These are phyloP conservation scores for Ormia ochracea DNA, from an alignment of 2,888 invertebrate species.

Conservation along the genomic window DNA sequence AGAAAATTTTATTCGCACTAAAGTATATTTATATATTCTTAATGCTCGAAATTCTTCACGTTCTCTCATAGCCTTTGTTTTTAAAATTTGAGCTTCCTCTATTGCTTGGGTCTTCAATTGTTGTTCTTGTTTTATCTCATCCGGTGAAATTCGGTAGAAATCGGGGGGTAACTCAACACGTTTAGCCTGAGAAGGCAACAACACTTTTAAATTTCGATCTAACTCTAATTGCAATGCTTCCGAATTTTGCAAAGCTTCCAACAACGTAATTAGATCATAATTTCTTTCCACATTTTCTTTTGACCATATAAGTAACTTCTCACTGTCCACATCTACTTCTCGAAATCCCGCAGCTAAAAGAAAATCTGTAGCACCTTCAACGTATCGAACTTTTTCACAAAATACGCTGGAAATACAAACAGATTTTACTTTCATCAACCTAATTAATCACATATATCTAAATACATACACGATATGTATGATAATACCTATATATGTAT, in stretches of 20 bases:
- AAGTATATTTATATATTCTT: constrained; percentile 88
- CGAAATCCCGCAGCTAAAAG: constrained; percentile 89
- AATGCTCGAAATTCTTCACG: constrained; percentile 89
- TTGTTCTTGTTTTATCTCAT: constrained; percentile 91
- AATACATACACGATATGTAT: no score
- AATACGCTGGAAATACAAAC: constrained; percentile 78
- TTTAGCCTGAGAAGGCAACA: constrained; percentile 85
- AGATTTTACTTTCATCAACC: no score
- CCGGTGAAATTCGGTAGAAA: constrained; percentile 88
- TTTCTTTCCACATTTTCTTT: constrained; percentile 78
- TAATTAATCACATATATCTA: no score
- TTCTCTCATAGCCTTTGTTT: constrained; percentile 97
- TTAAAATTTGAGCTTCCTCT: constrained; percentile 88
- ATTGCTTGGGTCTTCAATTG: constrained; percentile 84
- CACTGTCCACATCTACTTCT: constrained; percentile 80
- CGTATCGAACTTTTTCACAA: constrained; percentile 86
- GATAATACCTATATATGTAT: no score
- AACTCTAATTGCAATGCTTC: constrained; percentile 89
- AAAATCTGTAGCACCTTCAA: constrained; percentile 89
- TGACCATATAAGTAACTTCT: constrained; percentile 84
- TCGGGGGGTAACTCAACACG: constrained; percentile 86
- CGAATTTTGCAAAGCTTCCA: constrained; percentile 87
- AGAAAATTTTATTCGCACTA: constrained; percentile 92
- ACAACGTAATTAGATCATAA: constrained; percentile 79
- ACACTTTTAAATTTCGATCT: constrained; percentile 90